phyloP scores from a whole-genome alignment of 2,113 vertebrate genomes.

The Dasypus novemcinctus region DNA sequence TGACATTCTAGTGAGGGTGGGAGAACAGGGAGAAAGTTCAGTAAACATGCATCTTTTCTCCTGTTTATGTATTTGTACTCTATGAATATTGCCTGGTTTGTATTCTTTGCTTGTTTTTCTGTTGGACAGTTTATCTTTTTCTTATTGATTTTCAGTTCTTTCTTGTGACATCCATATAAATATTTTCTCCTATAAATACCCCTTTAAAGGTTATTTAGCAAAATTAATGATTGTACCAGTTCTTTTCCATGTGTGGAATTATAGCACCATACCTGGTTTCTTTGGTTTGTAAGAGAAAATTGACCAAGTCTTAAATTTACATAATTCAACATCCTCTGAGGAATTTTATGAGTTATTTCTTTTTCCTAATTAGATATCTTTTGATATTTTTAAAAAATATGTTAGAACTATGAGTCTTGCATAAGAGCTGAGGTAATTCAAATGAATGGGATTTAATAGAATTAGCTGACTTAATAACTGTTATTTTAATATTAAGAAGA shows the following conservation, averaged over 20 bases:
- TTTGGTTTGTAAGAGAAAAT: slow-evolving; percentile 10
- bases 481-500: background rate
- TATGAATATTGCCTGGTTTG: background rate
- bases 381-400: background rate
- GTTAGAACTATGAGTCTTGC: background rate
- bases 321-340: background rate
- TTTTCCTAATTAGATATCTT: background rate
- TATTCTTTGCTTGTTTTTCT: slow-evolving; percentile 11
- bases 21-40: background rate
- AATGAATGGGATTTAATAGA: background rate
- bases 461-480: background rate
- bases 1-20: background rate
- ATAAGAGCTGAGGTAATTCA: background rate
- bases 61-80: background rate
- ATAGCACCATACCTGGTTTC: background rate
- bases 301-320: background rate
- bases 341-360: background rate
- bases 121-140: slow-evolving; percentile 17
- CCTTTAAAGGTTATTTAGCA: slow-evolving; percentile 34
- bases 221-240: slow-evolving; percentile 3
- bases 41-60: background rate
- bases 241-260: background rate
- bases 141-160: slow-evolving; percentile 4
- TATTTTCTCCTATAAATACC: background rate
- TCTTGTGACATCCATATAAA: background rate